These are phyloP conservation scores for Psammodynastes pulverulentus DNA, from an alignment of 2,113 vertebrate genomes.

Conservation along the genomic window DNA sequence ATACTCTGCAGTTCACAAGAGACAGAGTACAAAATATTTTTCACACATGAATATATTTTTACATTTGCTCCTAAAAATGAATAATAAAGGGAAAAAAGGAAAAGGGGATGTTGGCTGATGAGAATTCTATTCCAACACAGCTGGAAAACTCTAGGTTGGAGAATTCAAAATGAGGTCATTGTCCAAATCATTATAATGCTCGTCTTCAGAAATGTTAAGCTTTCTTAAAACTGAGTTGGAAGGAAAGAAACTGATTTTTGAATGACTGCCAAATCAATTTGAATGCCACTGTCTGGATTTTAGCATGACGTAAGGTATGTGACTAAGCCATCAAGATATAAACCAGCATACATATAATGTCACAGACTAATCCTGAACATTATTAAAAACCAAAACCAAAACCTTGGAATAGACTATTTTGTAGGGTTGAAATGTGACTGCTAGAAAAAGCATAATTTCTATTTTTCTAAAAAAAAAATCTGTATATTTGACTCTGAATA, in stretches of 20 bases:
- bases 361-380: background rate
- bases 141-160: background rate
- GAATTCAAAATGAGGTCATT: background rate
- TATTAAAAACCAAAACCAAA: background rate
- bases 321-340: background rate
- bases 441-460: background rate
- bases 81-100: background rate
- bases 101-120: background rate
- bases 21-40: background rate
- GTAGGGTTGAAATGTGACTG: background rate
- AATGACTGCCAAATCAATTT: background rate
- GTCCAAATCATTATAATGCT: background rate
- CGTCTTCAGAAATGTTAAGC: background rate
- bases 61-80: background rate
- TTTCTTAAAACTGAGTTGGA: background rate
- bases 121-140: background rate
- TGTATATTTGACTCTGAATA: background rate
- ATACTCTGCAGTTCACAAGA: background rate
- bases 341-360: background rate
- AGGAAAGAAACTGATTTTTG: background rate
- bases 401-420: background rate
- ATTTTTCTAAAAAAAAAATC: too few species aligned
- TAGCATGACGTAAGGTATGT: background rate
- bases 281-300: background rate
- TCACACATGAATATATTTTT: background rate